Evolutionary conservation across 2,888 invertebrate species (phyloP), one percentile per base, ranked within the genome.

Genomic region (Strigamia crassipes): DNA sequence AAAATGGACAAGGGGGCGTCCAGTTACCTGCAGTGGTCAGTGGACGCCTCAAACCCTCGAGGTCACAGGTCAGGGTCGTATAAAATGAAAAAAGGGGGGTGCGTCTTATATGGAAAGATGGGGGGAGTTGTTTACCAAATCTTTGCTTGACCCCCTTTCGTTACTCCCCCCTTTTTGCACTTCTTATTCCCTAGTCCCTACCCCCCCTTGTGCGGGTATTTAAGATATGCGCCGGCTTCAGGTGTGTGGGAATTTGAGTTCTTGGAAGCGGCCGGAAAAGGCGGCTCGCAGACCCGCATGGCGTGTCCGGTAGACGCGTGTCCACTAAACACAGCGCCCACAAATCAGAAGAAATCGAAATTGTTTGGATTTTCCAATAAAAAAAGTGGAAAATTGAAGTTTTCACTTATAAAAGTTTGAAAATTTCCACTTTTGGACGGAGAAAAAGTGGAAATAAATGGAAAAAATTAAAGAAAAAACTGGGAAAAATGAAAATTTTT

Each of bases 11-110:
- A 66, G 61, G 61, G 61, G 61, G 61, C 61, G 61, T 66, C 61
- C 61, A 66, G 61, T 66, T 66, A 66, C 61, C 61, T 66, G 61
- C 61, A 66, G 61, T 66, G 61, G 61, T 66, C 61, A 66, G 61
- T 66, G 61, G 23, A 66, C 61, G 61, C 61, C 21, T 66, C 21
- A 23, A 66, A 66, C 61, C 61, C 61, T 66, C 61, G 61, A 23
- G 61, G 61, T 66, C 61, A 66, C 21, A 23, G 61, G 61, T 66
- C 61, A 66, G 61, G 61, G 61, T 66, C 61, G 61, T 21, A 21
- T 66, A 12, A 21, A 23, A 66, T 66, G 61, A 66, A 66, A 23
- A 66, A 66, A 21, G 61, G 61, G 61, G 61, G 61, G 18, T 66
- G 61, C 61, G n/a, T 66, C 61, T 66, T 66, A 66, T 66, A 66